phyloP scores from a whole-genome alignment of 1,140 invertebrate species.

The Cepaea nemoralis region DNA sequence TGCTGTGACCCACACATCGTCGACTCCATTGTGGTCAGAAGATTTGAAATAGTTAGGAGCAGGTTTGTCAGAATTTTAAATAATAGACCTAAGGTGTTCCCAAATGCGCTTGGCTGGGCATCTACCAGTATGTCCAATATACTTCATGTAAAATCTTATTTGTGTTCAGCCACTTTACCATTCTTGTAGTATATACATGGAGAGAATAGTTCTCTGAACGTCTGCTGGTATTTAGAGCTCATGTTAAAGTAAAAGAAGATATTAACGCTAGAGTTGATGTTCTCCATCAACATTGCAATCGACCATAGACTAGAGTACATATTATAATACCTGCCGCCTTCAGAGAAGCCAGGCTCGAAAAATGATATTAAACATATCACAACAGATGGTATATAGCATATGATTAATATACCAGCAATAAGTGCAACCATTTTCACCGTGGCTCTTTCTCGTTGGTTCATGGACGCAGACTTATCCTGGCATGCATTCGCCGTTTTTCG shows the following conservation, averaged over 20 bases:
- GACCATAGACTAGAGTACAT: not conserved
- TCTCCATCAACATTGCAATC: not conserved
- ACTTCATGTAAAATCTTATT: too few relatives aligned
- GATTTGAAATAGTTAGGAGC: too few relatives aligned
- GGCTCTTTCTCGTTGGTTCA: not conserved
- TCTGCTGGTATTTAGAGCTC: not conserved
- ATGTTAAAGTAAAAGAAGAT: conserved; percentile 17
- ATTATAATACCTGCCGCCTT: not conserved
- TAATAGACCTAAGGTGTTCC: too few relatives aligned
- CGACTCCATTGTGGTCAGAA: too few relatives aligned
- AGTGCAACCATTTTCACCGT: not conserved
- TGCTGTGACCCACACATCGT: too few relatives aligned
- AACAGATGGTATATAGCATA: not conserved
- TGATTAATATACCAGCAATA: not conserved
- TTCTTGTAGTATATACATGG: too few relatives aligned
- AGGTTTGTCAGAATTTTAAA: too few relatives aligned
- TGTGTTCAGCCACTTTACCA: too few relatives aligned
- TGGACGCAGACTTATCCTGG: not conserved
- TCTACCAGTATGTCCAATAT: too few relatives aligned
- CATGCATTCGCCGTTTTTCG: not conserved
- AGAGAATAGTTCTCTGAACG: too few relatives aligned
- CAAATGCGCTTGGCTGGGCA: too few relatives aligned
- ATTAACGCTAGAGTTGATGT: conserved; percentile 7
- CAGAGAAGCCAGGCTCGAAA: not conserved
- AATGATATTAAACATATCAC: not conserved